Base-by-base conservation (phyloP, 2,113 vertebrate species). In the Hystrix cristata region DNA sequence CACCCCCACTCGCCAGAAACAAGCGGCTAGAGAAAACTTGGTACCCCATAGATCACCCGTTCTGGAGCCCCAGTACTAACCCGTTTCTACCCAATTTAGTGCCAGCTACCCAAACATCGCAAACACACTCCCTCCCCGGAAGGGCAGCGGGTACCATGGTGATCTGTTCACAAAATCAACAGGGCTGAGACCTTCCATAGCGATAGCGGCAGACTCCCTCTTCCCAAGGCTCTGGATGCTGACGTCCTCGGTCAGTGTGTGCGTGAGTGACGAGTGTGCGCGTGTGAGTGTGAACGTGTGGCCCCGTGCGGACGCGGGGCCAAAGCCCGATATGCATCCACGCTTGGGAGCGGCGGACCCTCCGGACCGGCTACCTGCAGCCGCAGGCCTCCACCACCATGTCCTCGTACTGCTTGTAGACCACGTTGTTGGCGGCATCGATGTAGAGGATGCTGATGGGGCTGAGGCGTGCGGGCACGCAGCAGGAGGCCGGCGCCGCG, bases 321-420 rank as follows among this genome's bases (percentile, higher is more conserved):
- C 95, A 0, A 29, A 0, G 64, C 98, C 98, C 92, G 98, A 62
- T 38, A 98, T 7, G 72, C 90, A 81, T 74, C 23, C 91, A 1
- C 10, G 34, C 67, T 29, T 1, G 27, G 95, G 99, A 38, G 38
- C 38, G 38, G 38, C 38, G 38, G 38, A 38, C 38, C 38, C 38
- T 38, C 38, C 38, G 97, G 95, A 96, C 95, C 97, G 97, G 99
- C 99, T 99, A 99, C 99, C 99, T 99, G 98, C 99, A 99, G 95
- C 99, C 99, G 64, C 99, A 99, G 51, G 99, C 99, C 98, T 99
- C 99, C 97, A 99, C 99, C 97, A 99, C 99, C 99, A 99, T 99
- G 98, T 99, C 99, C 98, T 99, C 99, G 93, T 99, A 99, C 98
- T 99, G 99, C 97, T 99, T 99, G 98, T 99, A 99, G 93, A 99